Conservation (phyloP, 2,888 invertebrate genomes). For the Luperina testacea region DNA sequence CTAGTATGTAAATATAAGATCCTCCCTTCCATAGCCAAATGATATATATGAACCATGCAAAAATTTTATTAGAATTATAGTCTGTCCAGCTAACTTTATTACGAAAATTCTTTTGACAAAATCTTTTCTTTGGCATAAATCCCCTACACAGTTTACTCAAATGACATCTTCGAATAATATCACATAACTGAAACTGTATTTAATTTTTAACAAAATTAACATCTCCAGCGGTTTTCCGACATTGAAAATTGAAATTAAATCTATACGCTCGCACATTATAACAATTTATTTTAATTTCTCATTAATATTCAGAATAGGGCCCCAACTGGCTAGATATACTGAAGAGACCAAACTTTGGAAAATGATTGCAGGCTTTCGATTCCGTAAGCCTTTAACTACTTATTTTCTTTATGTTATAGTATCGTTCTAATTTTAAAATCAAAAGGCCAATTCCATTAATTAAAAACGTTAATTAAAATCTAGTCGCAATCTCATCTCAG, state of each 20-base stretch:
- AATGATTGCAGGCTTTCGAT: constrained; percentile 41
- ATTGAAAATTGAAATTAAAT: constrained; percentile 62
- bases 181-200: constrained; percentile 35
- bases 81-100: not conserved
- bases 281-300: constrained; percentile 59
- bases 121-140: not conserved
- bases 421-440: constrained; percentile 25
- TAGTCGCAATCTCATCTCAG: too few relatives aligned
- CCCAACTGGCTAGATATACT: constrained; percentile 29
- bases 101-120: not conserved
- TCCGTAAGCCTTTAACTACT: not conserved
- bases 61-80: constrained; percentile 12
- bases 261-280: constrained; percentile 54
- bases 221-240: constrained; percentile 12
- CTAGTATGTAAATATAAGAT: constrained; percentile 9
- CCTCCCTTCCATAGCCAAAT: not conserved
- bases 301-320: constrained; percentile 67
- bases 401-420: constrained; percentile 9
- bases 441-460: too few relatives aligned
- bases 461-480: too few relatives aligned
- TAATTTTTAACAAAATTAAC: constrained; percentile 42
- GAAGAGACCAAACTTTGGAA: constrained; percentile 36
- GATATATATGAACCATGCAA: not conserved
- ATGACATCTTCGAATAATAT: constrained; percentile 8
- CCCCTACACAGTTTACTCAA: not conserved